Conservation (phyloP, 2,797 vertebrate genomes). For the Pseudomugil tenellus region DNA sequence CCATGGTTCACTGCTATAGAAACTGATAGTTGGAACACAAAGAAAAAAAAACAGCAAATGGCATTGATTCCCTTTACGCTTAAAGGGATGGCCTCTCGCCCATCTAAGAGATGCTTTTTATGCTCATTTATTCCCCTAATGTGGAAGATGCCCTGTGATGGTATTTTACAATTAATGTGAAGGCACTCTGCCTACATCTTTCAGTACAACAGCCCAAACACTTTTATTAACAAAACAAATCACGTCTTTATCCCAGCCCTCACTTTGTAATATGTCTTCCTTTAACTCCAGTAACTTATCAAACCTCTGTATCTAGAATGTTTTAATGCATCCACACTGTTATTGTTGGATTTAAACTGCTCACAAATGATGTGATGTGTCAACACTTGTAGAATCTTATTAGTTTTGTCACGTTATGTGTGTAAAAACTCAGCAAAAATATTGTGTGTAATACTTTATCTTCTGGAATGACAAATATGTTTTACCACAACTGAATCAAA, state of each 20-base stretch:
- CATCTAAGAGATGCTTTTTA: slow-evolving; percentile 27
- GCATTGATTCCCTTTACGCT: slow-evolving; percentile 41
- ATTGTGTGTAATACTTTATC: not conserved
- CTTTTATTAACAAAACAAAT: slow-evolving; percentile 21
- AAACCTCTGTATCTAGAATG: not conserved
- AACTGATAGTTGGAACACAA: slow-evolving; percentile 13
- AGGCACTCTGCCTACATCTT: slow-evolving; percentile 20
- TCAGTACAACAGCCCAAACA: slow-evolving; percentile 14
- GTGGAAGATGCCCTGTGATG: slow-evolving; percentile 17
- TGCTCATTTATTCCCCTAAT: slow-evolving; percentile 53
- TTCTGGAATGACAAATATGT: not conserved
- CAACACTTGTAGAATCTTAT: not conserved
- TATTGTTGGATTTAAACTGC: slow-evolving; percentile 2
- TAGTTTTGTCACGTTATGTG: not conserved
- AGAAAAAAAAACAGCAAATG: slow-evolving; percentile 22
- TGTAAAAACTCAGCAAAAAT: not conserved
- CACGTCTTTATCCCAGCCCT: not conserved
- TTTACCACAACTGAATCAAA: no score
- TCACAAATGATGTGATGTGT: no score
- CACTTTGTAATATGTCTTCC: not conserved
- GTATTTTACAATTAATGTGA: slow-evolving; percentile 21
- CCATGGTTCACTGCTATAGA: slow-evolving; percentile 21
- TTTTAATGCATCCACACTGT: not conserved
- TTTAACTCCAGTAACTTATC: not conserved
- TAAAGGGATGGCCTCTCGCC: slow-evolving; percentile 20